Base-by-base conservation (phyloP, 2,888 invertebrate species). In the Drosophila differens region DNA sequence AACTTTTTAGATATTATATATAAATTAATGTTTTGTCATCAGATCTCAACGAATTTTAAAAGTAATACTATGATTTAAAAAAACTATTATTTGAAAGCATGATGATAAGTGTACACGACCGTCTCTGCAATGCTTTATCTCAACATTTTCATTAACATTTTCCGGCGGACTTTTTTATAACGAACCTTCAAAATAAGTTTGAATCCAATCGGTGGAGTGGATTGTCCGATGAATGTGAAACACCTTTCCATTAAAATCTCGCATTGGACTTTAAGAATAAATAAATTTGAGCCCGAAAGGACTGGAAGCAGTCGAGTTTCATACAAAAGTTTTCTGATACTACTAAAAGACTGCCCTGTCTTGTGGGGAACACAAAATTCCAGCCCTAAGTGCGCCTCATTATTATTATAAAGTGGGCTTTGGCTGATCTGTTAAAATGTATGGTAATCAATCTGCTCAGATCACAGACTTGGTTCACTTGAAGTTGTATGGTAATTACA, bases 361-460 rank as follows among this genome's bases (percentile, higher is more conserved):
- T 25, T 47, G 9, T 41, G 39, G 52, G 41, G 22, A 35, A 49
- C 49, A 59, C 37, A 49, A 47, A 53, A 57, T 10, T 55, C 28
- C 47, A 57, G 22, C 47, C 44, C 67, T 61, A 74, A 79, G 67
- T 75, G 79, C 67, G n/a, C 57, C 28, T 68, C 65, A 83, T 79
- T 85, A 85, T 85, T 83, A 77, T 82, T 82, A 82, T 82, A 87
- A 87, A 76, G 80, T 82, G 69, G 68, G 74, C 79, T 75, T 82
- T 72, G 80, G 74, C 63, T 85, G 68, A 79, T 67, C 67, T 71
- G 80, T 79, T 84, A 82, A 76, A 72, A 84, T 67, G 77, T 80
- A 85, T 85, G 88, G 81, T 88, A 88, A 84, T 88, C 84, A 88
- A 85, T 85, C 88, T 88, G 84, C 69, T 78, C 30, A 69, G 68